Percentiles rank a stretch among this genome's conserved stretches.
These are phyloP conservation scores for Cerceris ruficornis DNA, from an alignment of 2,888 invertebrate genomes.

Conservation along the genomic window DNA sequence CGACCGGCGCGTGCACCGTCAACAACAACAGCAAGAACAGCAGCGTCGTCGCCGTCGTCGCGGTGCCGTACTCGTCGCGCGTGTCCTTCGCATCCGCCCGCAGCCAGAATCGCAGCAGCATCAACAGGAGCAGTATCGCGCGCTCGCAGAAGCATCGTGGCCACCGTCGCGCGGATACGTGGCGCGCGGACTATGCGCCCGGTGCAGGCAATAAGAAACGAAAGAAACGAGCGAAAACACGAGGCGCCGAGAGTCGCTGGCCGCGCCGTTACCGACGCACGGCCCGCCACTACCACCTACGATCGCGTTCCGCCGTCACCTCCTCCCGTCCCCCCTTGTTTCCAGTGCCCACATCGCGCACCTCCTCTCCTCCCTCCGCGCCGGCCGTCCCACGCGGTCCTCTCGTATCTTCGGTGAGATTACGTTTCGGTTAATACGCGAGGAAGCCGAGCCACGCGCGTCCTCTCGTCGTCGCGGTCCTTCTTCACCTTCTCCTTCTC, in stretches of 20 bases:
- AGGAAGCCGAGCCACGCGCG: constrained; percentile 31
- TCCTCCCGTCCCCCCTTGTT: constrained; percentile 38
- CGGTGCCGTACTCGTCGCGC: constrained; percentile 63
- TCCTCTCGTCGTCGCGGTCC: constrained; percentile 15
- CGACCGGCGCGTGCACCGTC: constrained; percentile 73
- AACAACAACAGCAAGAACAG: constrained; percentile 54
- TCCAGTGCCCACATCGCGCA: constrained; percentile 28
- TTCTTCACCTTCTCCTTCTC: constrained; percentile 13
- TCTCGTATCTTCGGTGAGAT: constrained; percentile 40
- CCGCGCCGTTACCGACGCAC: constrained; percentile 27
- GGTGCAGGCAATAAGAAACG: constrained; percentile 58
- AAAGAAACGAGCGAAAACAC: constrained; percentile 18
- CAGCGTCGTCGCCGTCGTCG: constrained; percentile 61
- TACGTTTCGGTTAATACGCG: constrained; percentile 46
- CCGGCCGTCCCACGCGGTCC: constrained; percentile 63
- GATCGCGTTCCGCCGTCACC: constrained; percentile 34
- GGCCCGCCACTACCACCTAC: constrained; percentile 30
- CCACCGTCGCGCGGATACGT: constrained; percentile 68
- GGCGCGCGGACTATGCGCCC: constrained; percentile 59
- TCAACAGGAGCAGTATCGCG: constrained; percentile 59
- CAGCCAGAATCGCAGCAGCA: constrained; percentile 46
- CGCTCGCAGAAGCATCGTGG: constrained; percentile 67
- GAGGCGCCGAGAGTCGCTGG: constrained; percentile 43
- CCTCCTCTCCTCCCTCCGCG: constrained; percentile 36
- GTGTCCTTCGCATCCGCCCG: constrained; percentile 44